Evolutionary conservation across 2,888 invertebrate genomes (phyloP).

Genomic region (Rotaria magnacalcarata): DNA sequence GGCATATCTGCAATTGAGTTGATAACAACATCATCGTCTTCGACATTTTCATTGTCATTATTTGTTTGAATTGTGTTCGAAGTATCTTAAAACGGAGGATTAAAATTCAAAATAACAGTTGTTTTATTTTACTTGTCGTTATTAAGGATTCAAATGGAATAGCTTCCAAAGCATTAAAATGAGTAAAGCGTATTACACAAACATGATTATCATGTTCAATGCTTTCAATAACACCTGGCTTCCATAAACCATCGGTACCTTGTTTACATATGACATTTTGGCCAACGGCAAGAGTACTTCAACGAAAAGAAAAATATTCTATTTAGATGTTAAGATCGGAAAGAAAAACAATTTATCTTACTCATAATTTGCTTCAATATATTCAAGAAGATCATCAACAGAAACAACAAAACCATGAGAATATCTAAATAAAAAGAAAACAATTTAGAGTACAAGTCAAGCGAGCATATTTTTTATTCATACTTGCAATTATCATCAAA

Average conservation of each 20-base stretch:
- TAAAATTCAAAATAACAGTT: neutral
- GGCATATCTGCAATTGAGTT: neutral
- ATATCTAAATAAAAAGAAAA: neutral
- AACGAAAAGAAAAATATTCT: neutral
- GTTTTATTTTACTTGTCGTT: neutral
- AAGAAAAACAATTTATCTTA: neutral
- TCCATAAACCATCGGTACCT: conserved; percentile 39
- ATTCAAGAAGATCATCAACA: conserved; percentile 35
- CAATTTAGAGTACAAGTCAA: too few relatives aligned
- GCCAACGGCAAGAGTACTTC: conserved; percentile 34
- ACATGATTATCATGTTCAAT: conserved; percentile 30
- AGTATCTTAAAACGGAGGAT: neutral
- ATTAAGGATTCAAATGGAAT: neutral
- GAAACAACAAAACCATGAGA: conserved; percentile 39
- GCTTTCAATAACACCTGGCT: conserved; percentile 37
- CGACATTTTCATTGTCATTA: neutral
- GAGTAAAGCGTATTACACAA: conserved; percentile 12
- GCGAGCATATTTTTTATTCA: neutral
- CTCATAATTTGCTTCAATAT: conserved; percentile 42
- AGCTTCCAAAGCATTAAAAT: conserved; percentile 22
- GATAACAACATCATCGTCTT: neutral
- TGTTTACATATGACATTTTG: conserved; percentile 37
- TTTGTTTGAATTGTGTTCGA: neutral
- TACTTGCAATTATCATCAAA: conserved; percentile 43
- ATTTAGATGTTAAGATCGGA: too few relatives aligned